Evolutionary conservation across 2,888 invertebrate species (phyloP), one percentile per base, ranked within the genome.

Genomic region (Liodrosophila aerea): DNA sequence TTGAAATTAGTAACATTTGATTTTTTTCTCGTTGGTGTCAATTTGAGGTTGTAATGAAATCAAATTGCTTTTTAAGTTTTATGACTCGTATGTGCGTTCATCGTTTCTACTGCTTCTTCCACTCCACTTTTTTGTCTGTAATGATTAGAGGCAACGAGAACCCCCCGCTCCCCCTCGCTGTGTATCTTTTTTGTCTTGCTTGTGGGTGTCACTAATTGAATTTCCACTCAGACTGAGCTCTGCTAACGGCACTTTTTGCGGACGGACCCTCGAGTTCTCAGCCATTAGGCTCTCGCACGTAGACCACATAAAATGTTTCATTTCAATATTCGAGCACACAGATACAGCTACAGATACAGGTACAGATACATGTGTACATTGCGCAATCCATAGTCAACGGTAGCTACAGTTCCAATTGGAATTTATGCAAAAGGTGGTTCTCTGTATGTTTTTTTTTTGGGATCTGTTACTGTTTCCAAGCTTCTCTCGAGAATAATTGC

Each of bases 191-290:
- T 29, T 29, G 29, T 13, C 8, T 5, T 9, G 47, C 36, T 52
- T 59, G 84, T 77, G 77, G 78, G 85, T 86, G 78, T 70, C 77
- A 66, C 74, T 77, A 82, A 78, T 86, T 78, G 80, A 85, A 70
- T 84, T 86, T 81, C 86, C 73, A 63, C 53, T 69, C 82, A 68
- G 78, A 4, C 27, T 18, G 45, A 22, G 33, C 34, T 31, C 27
- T 27, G 22, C 58, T 67, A 77, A 77, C 86, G 77, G 77, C 63
- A 85, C 61, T 78, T 76, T 66, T 46, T 44, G 46, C n/a, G n/a
- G n/a, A n/a, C n/a, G 22, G 22, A 5, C 22, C 22, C 22, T 22
- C 54, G 51, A 51, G 52, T 71, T 65, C 60, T 57, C 34, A 33
- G 40, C 3, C 7, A 3, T 4, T n/a, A n/a, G n/a, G 22, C 41